Evolutionary conservation across 2,797 vertebrate genomes (phyloP), one percentile per base, ranked within the genome.

Genomic region (Hyperoplus immaculatus): DNA sequence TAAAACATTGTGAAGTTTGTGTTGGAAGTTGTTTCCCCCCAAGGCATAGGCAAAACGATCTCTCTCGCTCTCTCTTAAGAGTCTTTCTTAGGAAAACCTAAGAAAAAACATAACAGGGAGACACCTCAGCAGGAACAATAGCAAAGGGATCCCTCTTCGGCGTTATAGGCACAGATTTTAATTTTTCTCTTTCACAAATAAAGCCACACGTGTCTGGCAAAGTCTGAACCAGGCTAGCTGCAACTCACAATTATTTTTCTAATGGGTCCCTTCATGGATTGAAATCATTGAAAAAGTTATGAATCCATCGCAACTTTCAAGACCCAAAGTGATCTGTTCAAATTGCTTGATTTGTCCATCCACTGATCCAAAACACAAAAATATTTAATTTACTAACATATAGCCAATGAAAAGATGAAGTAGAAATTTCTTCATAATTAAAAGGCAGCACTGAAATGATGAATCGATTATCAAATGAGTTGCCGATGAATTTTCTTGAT

Each of bases 1-100:
- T 69, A 29, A 63, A 73, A 51, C 61, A 10, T 4, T 8, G 1
- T 45, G 69, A 72, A 12, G 41, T 66, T 13, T 56, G 16, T 57
- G 36, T 14, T 42, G 49, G 14, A 54, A 41, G 5, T 0, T 43
- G 42, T 39, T 3, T 45, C 45, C 55, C 46, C 63, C 21, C 1
- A 41, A 47, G 4, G 5, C 8, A 68, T 21, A n/a, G 18, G 36
- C 14, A 42, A 39, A 53, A 59, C 46, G 5, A 3, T 13, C 5
- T 36, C 43, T 43, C 51, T 36, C 38, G 10, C 9, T 13, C 4
- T 54, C 5, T 2, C 6, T 56, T 43, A 16, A 16, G 13, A 53
- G 69, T 12, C 8, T 72, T 15, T 10, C 13, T 54, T 41, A 39
- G 29, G 51, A 55, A 45, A 63, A 21, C 6, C 1, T 12, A 13